Base-by-base conservation (phyloP, 2,113 vertebrate genomes). In the Thinocorus orbignyianus region DNA sequence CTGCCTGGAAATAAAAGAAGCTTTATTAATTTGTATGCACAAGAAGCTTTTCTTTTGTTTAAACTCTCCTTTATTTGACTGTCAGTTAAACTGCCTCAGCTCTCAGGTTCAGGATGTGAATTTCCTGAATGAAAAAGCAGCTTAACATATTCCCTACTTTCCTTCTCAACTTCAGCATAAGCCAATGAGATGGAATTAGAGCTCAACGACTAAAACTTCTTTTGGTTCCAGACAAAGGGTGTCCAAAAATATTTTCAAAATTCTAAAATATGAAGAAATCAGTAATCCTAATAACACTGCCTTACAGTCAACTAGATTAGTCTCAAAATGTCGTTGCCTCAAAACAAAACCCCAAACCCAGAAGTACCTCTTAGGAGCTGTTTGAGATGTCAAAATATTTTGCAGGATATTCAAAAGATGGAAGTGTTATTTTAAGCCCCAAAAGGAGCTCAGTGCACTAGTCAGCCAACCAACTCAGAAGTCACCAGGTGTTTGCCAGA, bases 1-100 rank as follows among this genome's bases (percentile, higher is more conserved):
- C 98, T 68, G 99, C 98, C 99, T 99, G 14, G n/a, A 95, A 97
- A 78, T 31, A 42, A 84, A 86, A 90, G 33, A 35, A 73, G 8
- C 1, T 11, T 39, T 66, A 44, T 72, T 65, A 70, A 48, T 64
- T 24, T 37, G 1, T 22, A 64, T 30, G n/a, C 20, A 61, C 10
- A 83, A 31, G 14, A 3, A 44, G 15, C 12, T 84, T 86, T 86
- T 57, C 22, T 54, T 52, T 19, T 73, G 8, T 69, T 90, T 82
- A 83, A 91, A 82, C 9, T 52, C 24, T 15, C 8, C 58, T 86
- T 76, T 51, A 61, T 61, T 44, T 83, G 24, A 78, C 37, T 74
- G 17, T 64, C 64, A 49, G 25, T 60, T 80, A 84, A 70, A 94
- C 1, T 15, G 14, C 46, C 44, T 80, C 28, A 23, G 6, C 30